Base-by-base conservation (phyloP, 2,797 vertebrate species). In the Sebastes baramenuke region DNA sequence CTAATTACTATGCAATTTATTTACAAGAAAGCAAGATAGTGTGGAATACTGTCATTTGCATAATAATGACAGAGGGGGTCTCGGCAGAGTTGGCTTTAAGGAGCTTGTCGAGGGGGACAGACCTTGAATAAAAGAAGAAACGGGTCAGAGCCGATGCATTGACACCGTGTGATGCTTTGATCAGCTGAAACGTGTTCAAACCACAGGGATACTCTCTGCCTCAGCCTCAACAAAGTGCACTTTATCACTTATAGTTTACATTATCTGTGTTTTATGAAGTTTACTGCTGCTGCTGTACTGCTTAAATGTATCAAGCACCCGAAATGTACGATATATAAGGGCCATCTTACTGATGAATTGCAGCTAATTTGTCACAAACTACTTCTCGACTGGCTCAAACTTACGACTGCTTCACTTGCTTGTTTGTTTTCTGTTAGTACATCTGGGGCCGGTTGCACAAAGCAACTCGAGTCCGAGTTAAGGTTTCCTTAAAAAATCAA, bases 1-100 rank as follows among this genome's bases (percentile, higher is more conserved):
- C 75, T 82, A 88, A 92, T 90, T 91, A 86, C 78, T 68, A 72
- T 82, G 60, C 77, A 87, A 75, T 90, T 83, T 92, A 89, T 89
- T 91, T 77, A 88, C 87, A 81, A 86, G 73, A 68, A 64, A 88
- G 76, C 38, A 62, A 88, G 86, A 85, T 81, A 88, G 72, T 67
- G 77, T 70, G 83, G 75, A 91, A 88, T 77, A 72, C 69, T 66
- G n/a, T 22, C 22, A 93, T 94, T 93, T 91, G 76, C 86, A 92
- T 91, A 87, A 88, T 93, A 91, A 93, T 92, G 86, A 90, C 74
- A 85, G 65, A 77, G 46, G 9, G 54, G 42, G 81, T 87, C 82
- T 89, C 77, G 1, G 65, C 70, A 70, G 72, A 78, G 29, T 82
- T 74, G 49, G 67, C 29, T 81, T 77, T 68, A 80, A 74, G 49